These are phyloP conservation scores for Falco biarmicus DNA, from an alignment of 2,797 vertebrate species.

Conservation along the genomic window DNA sequence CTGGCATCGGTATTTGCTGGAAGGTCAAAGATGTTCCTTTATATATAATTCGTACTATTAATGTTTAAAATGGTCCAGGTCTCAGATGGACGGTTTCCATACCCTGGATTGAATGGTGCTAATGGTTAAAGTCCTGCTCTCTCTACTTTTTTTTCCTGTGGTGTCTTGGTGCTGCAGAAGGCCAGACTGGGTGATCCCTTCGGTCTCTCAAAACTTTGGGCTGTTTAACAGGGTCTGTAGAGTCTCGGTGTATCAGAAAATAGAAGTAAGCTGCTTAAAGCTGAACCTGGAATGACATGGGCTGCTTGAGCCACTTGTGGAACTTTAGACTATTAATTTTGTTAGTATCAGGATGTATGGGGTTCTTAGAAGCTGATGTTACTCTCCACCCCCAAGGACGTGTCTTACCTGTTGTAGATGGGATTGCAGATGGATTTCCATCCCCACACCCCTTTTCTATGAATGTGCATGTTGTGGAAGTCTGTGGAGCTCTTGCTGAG, in stretches of 20 bases:
- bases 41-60: background rate
- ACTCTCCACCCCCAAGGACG: too few species aligned
- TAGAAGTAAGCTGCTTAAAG: background rate
- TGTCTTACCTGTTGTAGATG: too few species aligned
- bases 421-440: background rate
- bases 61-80: background rate
- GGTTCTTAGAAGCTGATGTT: background rate
- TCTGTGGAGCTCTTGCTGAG: background rate
- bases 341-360: background rate
- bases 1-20: background rate
- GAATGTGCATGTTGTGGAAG: background rate
- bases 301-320: background rate
- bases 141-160: too few species aligned
- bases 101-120: background rate
- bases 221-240: background rate
- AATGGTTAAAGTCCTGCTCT: background rate
- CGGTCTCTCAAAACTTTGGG: background rate
- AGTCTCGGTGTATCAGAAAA: background rate
- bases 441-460: background rate
- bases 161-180: background rate
- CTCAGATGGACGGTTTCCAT: background rate
- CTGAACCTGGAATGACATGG: fast-evolving
- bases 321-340: background rate
- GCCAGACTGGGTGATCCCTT: background rate
- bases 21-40: background rate